A percentile compares a stretch with the other conserved stretches of the same genome.
These are phyloP conservation scores for Callopanchax toddi DNA, from an alignment of 2,113 vertebrate genomes.

Conservation along the genomic window DNA sequence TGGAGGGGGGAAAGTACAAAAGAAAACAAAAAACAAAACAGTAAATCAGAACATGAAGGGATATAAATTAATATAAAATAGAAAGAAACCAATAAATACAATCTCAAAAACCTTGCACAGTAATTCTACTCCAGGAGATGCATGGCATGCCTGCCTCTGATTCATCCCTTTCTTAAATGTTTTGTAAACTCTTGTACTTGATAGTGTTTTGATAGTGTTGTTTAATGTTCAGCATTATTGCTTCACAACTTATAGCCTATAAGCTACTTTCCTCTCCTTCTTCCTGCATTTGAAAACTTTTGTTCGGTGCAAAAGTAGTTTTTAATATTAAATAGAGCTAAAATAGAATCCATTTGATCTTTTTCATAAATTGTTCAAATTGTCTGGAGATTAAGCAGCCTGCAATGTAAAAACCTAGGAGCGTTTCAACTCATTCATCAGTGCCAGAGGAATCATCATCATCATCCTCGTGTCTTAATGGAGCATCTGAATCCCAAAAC, in stretches of 20 bases:
- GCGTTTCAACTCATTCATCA: conserved; percentile 28
- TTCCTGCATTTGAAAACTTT: too few species aligned
- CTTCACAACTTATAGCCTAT: too few species aligned
- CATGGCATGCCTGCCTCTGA: too few species aligned
- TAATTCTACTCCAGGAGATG: too few species aligned
- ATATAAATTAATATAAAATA: too few species aligned
- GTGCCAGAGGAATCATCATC: not conserved
- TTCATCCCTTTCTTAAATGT: too few species aligned
- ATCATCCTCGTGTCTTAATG: conserved; percentile 25
- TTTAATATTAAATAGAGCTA: conserved; percentile 9
- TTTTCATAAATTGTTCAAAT: not conserved
- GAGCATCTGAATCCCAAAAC: conserved; percentile 40
- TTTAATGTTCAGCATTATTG: not conserved
- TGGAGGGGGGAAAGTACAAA: too few species aligned
- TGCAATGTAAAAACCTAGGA: not conserved
- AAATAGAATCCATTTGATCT: not conserved
- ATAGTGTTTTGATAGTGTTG: too few species aligned
- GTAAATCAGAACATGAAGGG: too few species aligned
- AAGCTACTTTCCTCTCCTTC: too few species aligned
- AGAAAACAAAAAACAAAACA: not conserved
- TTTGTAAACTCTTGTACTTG: not conserved
- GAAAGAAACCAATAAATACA: too few species aligned
- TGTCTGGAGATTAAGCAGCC: not conserved
- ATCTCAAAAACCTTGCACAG: too few species aligned
- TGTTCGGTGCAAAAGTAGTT: not conserved